Conservation (phyloP, 1,140 invertebrate genomes). For the Diploscapter pachys region DNA sequence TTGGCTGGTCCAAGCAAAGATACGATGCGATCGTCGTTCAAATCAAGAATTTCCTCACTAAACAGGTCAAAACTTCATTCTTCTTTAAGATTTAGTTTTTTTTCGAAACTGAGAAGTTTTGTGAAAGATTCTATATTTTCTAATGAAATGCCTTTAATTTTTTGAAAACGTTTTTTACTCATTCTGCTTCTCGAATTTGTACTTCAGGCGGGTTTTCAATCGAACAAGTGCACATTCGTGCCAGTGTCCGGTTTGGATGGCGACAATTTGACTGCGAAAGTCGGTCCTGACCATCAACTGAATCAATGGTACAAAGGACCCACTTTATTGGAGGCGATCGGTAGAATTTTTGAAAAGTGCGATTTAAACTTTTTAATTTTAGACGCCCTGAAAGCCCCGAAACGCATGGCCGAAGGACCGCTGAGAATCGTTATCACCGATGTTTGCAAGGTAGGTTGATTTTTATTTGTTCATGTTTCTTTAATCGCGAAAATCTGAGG, state of each 20-base stretch:
- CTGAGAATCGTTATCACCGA: slow-evolving; percentile 88
- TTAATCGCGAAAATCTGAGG: no score
- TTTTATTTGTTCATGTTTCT: no score
- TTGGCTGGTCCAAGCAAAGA: slow-evolving; percentile 66
- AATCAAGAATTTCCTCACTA: slow-evolving; percentile 64
- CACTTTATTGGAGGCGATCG: slow-evolving; percentile 76
- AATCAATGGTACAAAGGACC: slow-evolving; percentile 81
- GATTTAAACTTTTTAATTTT: slow-evolving; percentile 15
- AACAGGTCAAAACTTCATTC: not conserved
- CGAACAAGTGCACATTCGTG: slow-evolving; percentile 72
- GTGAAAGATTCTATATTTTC: no score
- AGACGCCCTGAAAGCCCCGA: slow-evolving; percentile 70
- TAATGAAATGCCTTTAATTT: no score
- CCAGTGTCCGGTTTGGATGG: slow-evolving; percentile 92
- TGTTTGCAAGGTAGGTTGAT: slow-evolving; percentile 73
- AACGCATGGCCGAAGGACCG: slow-evolving; percentile 78
- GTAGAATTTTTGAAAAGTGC: slow-evolving; percentile 58
- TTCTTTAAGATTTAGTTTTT: not conserved
- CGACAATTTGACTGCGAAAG: slow-evolving; percentile 77
- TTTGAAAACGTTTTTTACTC: no score
- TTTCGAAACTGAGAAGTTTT: no score
- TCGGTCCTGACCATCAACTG: slow-evolving; percentile 71
- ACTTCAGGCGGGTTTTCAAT: slow-evolving; percentile 69
- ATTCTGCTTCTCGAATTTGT: no score
- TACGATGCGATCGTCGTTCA: slow-evolving; percentile 82